These are phyloP conservation scores for Oreonectes daqikongensis DNA, from an alignment of 2,797 vertebrate species.

Conservation along the genomic window DNA sequence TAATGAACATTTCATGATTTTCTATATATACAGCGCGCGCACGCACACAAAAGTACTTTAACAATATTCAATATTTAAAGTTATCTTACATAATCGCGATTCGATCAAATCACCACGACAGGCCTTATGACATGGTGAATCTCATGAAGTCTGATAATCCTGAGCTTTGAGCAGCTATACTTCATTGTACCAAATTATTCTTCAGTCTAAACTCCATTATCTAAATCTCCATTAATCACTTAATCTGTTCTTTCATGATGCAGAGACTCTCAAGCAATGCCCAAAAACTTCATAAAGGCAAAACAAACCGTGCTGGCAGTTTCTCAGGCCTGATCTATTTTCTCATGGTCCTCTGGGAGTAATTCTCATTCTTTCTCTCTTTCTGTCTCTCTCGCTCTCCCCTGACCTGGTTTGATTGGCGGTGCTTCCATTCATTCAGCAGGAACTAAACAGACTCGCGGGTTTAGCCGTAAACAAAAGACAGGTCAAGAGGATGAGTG, in stretches of 20 bases:
- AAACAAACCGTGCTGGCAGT: slow-evolving; percentile 34
- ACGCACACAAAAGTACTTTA: too few species aligned
- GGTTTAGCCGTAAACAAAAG: slow-evolving; percentile 52
- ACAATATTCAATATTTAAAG: too few species aligned
- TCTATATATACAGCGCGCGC: background rate
- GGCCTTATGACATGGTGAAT: background rate
- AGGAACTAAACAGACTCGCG: slow-evolving; percentile 40
- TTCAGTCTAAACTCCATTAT: background rate
- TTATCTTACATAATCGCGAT: too few species aligned
- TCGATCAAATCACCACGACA: too few species aligned
- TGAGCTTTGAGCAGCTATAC: background rate
- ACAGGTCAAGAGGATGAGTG: slow-evolving; percentile 27
- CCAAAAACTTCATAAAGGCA: slow-evolving; percentile 23
- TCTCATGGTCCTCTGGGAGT: slow-evolving; percentile 29
- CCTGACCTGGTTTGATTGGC: slow-evolving; percentile 53
- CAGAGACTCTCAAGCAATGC: background rate
- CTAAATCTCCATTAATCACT: background rate
- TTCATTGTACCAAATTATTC: background rate
- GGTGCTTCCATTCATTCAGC: slow-evolving; percentile 37
- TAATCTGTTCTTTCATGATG: background rate
- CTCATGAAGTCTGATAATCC: background rate
- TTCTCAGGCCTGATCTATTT: slow-evolving; percentile 30
- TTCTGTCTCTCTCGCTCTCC: slow-evolving; percentile 14
- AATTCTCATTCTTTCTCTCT: background rate
- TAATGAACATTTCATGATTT: background rate